These are phyloP conservation scores for Channa striata DNA, from an alignment of 2,797 vertebrate genomes.

Conservation along the genomic window DNA sequence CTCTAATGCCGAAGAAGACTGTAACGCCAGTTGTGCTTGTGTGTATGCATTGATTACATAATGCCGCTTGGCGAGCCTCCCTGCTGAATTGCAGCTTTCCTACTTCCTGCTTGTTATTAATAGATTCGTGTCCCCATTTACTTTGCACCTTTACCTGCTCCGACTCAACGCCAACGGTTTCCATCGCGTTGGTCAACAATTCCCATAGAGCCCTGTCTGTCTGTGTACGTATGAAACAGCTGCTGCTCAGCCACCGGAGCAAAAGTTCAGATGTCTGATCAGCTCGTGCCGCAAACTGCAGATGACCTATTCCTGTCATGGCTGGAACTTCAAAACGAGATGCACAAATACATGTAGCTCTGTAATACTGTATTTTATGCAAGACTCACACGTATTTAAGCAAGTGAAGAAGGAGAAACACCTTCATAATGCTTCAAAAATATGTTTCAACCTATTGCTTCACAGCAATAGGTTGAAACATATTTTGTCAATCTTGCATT, in stretches of 20 bases:
- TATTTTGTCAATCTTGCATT: no score
- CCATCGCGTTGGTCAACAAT: neutral
- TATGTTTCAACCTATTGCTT: no score
- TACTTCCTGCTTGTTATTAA: constrained; percentile 50
- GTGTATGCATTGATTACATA: constrained; percentile 62
- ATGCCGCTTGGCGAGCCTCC: constrained; percentile 47
- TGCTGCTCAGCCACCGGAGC: neutral
- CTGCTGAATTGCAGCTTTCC: constrained; percentile 41
- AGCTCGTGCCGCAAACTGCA: neutral
- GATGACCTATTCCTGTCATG: neutral
- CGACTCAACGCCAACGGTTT: neutral
- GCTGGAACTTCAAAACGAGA: neutral
- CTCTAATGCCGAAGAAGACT: constrained; percentile 8
- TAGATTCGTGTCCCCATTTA: constrained; percentile 32
- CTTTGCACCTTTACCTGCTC: constrained; percentile 19
- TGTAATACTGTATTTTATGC: neutral
- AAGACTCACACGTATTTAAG: no score
- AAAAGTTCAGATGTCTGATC: constrained; percentile 26
- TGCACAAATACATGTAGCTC: neutral
- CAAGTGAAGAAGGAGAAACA: no score
- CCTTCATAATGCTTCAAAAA: neutral
- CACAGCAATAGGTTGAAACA: no score
- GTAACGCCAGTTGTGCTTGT: constrained; percentile 45
- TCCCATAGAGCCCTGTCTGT: no score
- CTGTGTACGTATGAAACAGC: neutral